These are phyloP conservation scores for Oncopodura yosiiana DNA, from an alignment of 1,140 invertebrate species.

Conservation along the genomic window DNA sequence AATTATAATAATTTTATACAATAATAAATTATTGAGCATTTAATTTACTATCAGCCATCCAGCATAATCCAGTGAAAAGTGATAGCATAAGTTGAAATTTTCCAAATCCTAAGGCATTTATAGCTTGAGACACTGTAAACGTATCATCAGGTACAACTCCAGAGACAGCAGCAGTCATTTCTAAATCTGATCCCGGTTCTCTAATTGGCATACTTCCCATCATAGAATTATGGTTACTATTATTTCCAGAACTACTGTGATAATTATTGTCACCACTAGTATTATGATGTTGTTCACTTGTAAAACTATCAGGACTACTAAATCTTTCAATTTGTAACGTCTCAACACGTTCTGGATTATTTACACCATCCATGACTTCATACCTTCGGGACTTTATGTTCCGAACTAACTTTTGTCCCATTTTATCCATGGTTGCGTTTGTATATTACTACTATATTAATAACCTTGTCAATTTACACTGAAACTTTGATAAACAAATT, in stretches of 20 bases:
- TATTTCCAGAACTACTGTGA: conserved; percentile 6
- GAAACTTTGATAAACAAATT: no score
- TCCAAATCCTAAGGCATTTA: conserved; percentile 91
- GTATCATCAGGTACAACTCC: conserved; percentile 48
- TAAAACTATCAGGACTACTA: conserved; percentile 15
- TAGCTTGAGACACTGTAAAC: conserved; percentile 88
- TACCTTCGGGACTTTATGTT: conserved; percentile 31
- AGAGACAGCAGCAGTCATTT: conserved; percentile 36
- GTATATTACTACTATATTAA: no score
- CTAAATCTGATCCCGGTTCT: conserved; percentile 33
- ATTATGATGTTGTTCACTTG: neutral
- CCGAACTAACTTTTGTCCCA: conserved; percentile 30
- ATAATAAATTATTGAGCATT: no score
- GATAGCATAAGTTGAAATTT: conserved; percentile 89
- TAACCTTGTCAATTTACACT: no score
- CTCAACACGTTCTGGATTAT: conserved; percentile 17
- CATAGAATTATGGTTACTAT: no score
- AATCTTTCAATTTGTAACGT: conserved; percentile 26
- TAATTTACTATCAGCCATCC: conserved; percentile 98
- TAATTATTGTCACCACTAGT: conserved; percentile 4
- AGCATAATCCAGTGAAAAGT: conserved; percentile 72
- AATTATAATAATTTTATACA: no score
- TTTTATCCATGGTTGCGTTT: conserved; percentile 31
- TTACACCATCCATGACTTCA: conserved; percentile 33
- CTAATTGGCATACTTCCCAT: neutral